These are phyloP conservation scores for Caenorhabditis elegans DNA, from an alignment of 1,140 invertebrate species.

Conservation along the genomic window WBcel235 BX284602.5:271001-271500, in stretches of 20 bases:
- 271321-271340: background rate
- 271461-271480: background rate
- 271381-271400: slow-evolving; percentile 46
- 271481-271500: slow-evolving; percentile 53
- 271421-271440: slow-evolving; percentile 52
- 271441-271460: slow-evolving; percentile 44
- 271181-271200: too few relatives aligned
- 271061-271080: too few relatives aligned
- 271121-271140: background rate
- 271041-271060: too few relatives aligned
- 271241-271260: too few relatives aligned
- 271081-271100: too few relatives aligned
- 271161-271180: too few relatives aligned
- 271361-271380: slow-evolving; percentile 52
- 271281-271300: too few relatives aligned
- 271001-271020: too few relatives aligned
- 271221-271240: too few relatives aligned
- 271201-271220: too few relatives aligned
- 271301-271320: background rate
- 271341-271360: slow-evolving; percentile 53
- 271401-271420: slow-evolving; percentile 54
- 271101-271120: background rate
- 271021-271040: too few relatives aligned
- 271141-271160: background rate
- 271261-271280: too few relatives aligned